Evolutionary conservation across 2,113 vertebrate species (phyloP).

Genomic region (Haplochromis vanheusdeni): DNA sequence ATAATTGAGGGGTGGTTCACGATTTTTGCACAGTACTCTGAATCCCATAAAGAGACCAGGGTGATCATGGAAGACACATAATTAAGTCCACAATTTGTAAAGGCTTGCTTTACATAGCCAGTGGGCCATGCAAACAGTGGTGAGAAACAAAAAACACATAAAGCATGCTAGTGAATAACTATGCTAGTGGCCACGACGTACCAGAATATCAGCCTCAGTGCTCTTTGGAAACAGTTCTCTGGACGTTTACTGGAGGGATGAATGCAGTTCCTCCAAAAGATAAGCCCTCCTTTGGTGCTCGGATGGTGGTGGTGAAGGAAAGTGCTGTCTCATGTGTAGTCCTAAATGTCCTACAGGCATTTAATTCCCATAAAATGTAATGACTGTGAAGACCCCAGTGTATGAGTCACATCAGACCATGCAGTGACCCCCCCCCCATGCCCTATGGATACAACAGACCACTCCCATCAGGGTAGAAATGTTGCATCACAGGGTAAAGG

Average conservation of each 20-base stretch:
- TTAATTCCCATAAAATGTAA: background rate
- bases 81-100: background rate
- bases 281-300: background rate
- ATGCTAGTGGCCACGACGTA: background rate
- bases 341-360: background rate
- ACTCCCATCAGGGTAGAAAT: background rate
- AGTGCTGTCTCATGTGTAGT: background rate
- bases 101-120: background rate
- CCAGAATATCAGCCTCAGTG: background rate
- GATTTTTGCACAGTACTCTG: background rate
- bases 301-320: background rate
- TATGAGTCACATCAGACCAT: background rate
- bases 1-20: background rate
- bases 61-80: background rate
- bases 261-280: background rate
- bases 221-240: background rate
- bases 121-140: background rate
- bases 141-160: background rate
- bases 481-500: background rate
- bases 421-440: background rate
- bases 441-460: background rate
- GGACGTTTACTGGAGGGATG: background rate
- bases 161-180: background rate
- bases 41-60: background rate
- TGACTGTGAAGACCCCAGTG: background rate